Percentiles rank a stretch among this genome's conserved stretches.
Conservation (phyloP, 2,113 vertebrate species). For the Scophthalmus maximus region DNA sequence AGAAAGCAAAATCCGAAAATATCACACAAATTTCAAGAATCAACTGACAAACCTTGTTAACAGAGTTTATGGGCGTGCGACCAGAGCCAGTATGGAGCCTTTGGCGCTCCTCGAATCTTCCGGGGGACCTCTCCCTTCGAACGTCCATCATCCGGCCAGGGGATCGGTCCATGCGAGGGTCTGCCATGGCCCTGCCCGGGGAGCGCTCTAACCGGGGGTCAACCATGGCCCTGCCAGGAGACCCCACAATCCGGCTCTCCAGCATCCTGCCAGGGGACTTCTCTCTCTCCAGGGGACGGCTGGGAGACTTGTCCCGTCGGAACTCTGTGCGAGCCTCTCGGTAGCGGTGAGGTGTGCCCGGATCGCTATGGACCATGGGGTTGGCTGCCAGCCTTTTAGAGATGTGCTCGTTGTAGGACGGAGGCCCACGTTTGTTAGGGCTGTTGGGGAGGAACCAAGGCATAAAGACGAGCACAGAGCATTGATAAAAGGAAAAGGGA, state of each 20-base stretch:
- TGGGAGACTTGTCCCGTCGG: conserved; percentile 93
- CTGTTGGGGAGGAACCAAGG: conserved; percentile 75
- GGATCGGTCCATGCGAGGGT: conserved; percentile 90
- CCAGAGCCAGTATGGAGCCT: conserved; percentile 90
- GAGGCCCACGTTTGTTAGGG: conserved; percentile 97
- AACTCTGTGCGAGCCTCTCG: conserved; percentile 95
- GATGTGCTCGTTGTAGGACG: conserved; percentile 99
- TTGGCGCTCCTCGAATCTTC: conserved; percentile 92
- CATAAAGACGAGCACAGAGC: conserved; percentile 15
- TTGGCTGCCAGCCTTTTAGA: conserved; percentile 95
- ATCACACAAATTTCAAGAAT: neutral
- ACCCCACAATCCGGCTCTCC: conserved; percentile 84
- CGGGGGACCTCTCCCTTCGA: conserved; percentile 90
- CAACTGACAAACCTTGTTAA: conserved; percentile 87
- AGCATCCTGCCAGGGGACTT: conserved; percentile 93
- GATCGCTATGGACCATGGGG: conserved; percentile 87
- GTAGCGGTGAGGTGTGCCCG: conserved; percentile 96
- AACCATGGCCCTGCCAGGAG: conserved; percentile 82
- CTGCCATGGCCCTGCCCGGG: conserved; percentile 88
- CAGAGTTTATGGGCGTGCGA: conserved; percentile 91
- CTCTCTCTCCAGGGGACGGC: conserved; percentile 91
- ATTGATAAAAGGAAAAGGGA: conserved; percentile 12
- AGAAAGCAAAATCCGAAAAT: neutral
- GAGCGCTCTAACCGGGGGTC: conserved; percentile 93
- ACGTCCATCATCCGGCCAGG: conserved; percentile 88